Conservation (phyloP, 2,797 vertebrate genomes). For the Allobates femoralis region DNA sequence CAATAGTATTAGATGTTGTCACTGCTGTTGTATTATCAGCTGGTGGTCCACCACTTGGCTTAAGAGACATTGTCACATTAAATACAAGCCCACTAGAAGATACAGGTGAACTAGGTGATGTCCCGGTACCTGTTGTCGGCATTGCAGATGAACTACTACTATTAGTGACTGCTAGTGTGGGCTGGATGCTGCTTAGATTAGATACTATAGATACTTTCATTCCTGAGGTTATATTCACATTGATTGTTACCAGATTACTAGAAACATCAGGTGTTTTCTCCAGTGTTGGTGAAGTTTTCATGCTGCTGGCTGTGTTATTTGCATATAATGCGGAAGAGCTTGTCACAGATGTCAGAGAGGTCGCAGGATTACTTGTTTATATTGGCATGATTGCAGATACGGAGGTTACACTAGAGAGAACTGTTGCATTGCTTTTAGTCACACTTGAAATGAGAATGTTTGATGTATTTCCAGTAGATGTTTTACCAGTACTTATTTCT, state of each 20-base stretch:
- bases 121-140: not conserved
- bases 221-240: not conserved
- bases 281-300: not conserved
- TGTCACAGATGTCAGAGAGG: not conserved
- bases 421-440: not conserved
- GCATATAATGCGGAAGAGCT: not conserved
- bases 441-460: not conserved
- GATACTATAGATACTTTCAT: not conserved
- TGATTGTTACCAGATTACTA: too few relatives aligned
- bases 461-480: not conserved
- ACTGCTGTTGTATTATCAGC: not conserved
- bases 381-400: not conserved
- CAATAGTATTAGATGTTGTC: not conserved
- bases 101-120: not conserved
- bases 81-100: not conserved
- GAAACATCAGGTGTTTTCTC: not conserved
- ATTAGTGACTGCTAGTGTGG: not conserved
- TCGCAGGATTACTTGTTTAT: not conserved
- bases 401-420: not conserved
- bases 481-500: not conserved
- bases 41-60: not conserved
- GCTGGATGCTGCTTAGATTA: not conserved
- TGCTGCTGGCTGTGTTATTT: not conserved
- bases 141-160: not conserved
- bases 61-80: slow-evolving; percentile 1